Evolutionary conservation across 2,113 vertebrate genomes (phyloP).

Genomic region (Spea bombifrons): DNA sequence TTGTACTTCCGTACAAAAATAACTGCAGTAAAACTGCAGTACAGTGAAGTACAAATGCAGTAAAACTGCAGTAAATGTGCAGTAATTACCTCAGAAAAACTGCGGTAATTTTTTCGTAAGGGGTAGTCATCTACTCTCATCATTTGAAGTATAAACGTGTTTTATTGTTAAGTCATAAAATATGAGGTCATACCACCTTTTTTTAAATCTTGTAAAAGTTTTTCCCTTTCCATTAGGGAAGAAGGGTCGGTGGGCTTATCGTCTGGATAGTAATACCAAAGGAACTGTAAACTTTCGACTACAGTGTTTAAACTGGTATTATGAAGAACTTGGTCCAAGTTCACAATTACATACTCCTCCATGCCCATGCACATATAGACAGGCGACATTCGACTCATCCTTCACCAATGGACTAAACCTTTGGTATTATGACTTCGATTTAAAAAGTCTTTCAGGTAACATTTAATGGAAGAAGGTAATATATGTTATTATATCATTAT

Average conservation of each 20-base stretch:
- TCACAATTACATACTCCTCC: background rate
- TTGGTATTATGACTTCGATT: constrained; percentile 17
- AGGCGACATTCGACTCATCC: background rate
- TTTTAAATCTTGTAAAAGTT: no score
- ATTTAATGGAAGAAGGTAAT: background rate
- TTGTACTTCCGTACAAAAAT: no score
- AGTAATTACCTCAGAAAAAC: no score
- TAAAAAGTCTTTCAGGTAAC: constrained; percentile 18
- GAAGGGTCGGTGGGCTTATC: constrained; percentile 30
- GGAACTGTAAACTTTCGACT: background rate
- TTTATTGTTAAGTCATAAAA: no score
- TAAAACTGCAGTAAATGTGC: no score
- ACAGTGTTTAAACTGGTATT: constrained; percentile 28
- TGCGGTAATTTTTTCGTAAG: no score
- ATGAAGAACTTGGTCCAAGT: background rate
- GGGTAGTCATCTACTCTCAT: no score
- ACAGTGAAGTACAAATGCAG: no score
- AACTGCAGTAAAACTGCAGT: no score
- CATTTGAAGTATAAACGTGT: no score
- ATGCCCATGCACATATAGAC: constrained; percentile 14
- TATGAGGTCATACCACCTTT: no score
- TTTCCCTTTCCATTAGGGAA: background rate
- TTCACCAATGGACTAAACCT: constrained; percentile 13
- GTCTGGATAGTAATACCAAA: constrained; percentile 13
- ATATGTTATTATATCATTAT: no score